Base-by-base conservation (phyloP, 2,797 vertebrate genomes). In the Silurus lanzhouensis region DNA sequence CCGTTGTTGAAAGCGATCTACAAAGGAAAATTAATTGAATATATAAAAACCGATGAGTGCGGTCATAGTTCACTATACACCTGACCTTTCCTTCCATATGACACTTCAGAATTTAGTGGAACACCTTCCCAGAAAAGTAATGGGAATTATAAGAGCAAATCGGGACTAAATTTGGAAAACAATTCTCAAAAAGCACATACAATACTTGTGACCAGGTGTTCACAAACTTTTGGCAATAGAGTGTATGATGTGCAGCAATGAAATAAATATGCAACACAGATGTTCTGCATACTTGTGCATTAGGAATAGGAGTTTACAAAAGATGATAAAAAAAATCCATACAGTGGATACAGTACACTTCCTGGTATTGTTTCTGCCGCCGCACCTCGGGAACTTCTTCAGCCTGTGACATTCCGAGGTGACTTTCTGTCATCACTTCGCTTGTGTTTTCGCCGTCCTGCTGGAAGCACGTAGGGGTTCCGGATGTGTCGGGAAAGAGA, bases 401-500 rank as follows among this genome's bases (percentile, higher is more conserved):
- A 81, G 63, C 68, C 64, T 55, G 44, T 87, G 67, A 83, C 76
- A 82, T 84, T 82, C 60, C 38, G 79, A 87, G 86, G 87, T 87
- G 85, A 86, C 84, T 79, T 82, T 85, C 74, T 84, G 60, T 78
- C 82, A 72, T 81, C 63, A 81, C 78, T 77, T 71, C 27, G 44
- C 85, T 82, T 83, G 46, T 63, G 78, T 78, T 64, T 63, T 60
- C 27, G 60, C 79, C 4, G 68, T 85, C 84, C 85, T 89, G 66
- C 88, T 83, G 85, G 80, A 89, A 87, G 66, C 82, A 67, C 67
- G n/a, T 87, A 87, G 82, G 58, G 76, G 66, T 82, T 71, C 46
- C 61, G 61, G 57, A 31, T 20, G 44, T 68, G 71, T 85, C 22
- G 31, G 15, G 76, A 63, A 58, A 78, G 76, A 20, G 76, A 20